Evolutionary conservation across 2,797 vertebrate species (phyloP), one percentile per base, ranked within the genome.

Genomic region (Spondyliosoma cantharus): DNA sequence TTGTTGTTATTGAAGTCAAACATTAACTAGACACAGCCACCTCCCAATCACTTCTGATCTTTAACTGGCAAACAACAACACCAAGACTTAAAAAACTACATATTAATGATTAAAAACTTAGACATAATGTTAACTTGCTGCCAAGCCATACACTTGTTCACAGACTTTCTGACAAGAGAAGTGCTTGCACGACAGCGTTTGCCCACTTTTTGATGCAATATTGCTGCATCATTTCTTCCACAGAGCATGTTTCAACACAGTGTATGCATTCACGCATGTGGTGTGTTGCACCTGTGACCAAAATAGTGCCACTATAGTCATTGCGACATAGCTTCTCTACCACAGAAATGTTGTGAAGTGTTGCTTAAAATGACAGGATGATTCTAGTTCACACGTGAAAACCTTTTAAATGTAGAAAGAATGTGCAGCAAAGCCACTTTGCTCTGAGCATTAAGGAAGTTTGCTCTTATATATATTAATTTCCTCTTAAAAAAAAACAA

Each of bases 91-190:
- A 49, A 20, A n/a, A 37, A 25, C 32, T 25, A 11, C 19, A 48
- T 3, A 49, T 27, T 2, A 68, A 74, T 54, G 3, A 27, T 81
- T 74, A 54, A 20, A 73, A 78, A 45, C n/a, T 22, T 37, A 17
- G 43, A 50, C 29, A 57, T 62, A 4, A 74, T 42, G 19, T 54
- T 32, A 0, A 45, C 9, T 50, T 45, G 14, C 32, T 71, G 4
- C 19, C 6, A n/a, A 52, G 48, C 17, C 49, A 13, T 45, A n/a
- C 32, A 59, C 22, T 22, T 12, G 29, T 7, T 6, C 4, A 6
- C 6, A 52, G 20, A 71, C 25, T 37, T 57, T 15, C 8, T 46
- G 24, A 9, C 15, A 1, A 27, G 2, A 9, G 15, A 27, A 48
- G n/a, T 48, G 20, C 13, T 50, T 16, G 16, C 53, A 17, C 59